These are phyloP conservation scores for Torymus texanus DNA, from an alignment of 2,888 invertebrate genomes.

Conservation along the genomic window DNA sequence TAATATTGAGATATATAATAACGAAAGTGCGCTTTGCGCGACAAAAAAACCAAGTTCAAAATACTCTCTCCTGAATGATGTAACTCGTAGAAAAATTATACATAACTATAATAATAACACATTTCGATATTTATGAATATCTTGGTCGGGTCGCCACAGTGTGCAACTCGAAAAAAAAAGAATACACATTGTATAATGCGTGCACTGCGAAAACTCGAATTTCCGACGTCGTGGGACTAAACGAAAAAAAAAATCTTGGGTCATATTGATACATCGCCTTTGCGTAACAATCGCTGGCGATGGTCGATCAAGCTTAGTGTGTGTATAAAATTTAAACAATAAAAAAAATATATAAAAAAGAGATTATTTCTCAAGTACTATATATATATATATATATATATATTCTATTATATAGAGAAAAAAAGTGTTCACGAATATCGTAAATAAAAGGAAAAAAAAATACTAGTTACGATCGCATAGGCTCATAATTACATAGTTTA, in stretches of 20 bases:
- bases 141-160: slow-evolving; percentile 2
- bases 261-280: not conserved
- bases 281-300: not conserved
- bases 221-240: not conserved
- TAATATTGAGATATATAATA: slow-evolving; percentile 44
- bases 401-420: slow-evolving; percentile 50
- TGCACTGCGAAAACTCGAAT: slow-evolving; percentile 6
- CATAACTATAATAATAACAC: slow-evolving; percentile 3
- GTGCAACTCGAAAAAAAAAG: not conserved
- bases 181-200: not conserved
- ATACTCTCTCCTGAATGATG: slow-evolving; percentile 47
- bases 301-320: slow-evolving; percentile 33
- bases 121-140: slow-evolving; percentile 41
- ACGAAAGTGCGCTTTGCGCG: slow-evolving; percentile 39
- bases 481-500: slow-evolving; percentile 55
- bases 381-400: slow-evolving; percentile 45
- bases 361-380: slow-evolving; percentile 41
- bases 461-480: slow-evolving; percentile 59
- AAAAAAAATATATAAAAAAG: slow-evolving; percentile 15
- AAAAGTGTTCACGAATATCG: slow-evolving; percentile 55
- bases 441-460: slow-evolving; percentile 52
- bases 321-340: slow-evolving; percentile 38
- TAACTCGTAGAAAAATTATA: slow-evolving; percentile 31
- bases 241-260: slow-evolving; percentile 19
- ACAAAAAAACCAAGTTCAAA: slow-evolving; percentile 43